A percentile compares a stretch with the other conserved stretches of the same genome.
Conservation (phyloP, 2,888 invertebrate genomes). For the Drosophila falleni region DNA sequence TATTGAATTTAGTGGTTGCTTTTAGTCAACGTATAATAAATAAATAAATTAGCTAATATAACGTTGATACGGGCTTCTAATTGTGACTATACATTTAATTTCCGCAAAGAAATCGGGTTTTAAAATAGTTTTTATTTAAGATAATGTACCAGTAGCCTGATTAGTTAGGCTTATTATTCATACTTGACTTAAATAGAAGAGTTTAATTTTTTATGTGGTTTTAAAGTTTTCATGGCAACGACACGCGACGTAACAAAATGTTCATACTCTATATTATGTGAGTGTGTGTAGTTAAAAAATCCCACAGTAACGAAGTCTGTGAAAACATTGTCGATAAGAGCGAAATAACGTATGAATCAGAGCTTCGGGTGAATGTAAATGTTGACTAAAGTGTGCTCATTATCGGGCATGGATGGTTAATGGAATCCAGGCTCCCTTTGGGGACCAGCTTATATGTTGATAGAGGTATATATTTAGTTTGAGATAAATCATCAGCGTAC, state of each 20-base stretch:
- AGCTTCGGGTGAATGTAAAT: conserved; percentile 11
- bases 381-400: not conserved
- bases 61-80: not conserved
- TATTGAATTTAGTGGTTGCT: too few relatives aligned
- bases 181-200: conserved; percentile 4
- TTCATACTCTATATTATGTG: not conserved
- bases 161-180: not conserved
- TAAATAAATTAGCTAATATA: too few relatives aligned
- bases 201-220: not conserved
- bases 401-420: not conserved
- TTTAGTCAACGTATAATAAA: too few relatives aligned
- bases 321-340: conserved; percentile 18
- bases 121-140: not conserved
- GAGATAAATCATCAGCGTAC: conserved; percentile 85
- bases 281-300: not conserved
- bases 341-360: conserved; percentile 17
- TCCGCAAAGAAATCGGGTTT: not conserved
- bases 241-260: not conserved
- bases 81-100: not conserved
- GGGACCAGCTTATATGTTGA: not conserved
- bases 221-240: not conserved
- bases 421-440: not conserved
- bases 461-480: not conserved
- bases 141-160: not conserved
- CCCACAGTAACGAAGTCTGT: conserved; percentile 10